These are phyloP conservation scores for Cydia splendana DNA, from an alignment of 1,140 invertebrate species.

Conservation along the genomic window DNA sequence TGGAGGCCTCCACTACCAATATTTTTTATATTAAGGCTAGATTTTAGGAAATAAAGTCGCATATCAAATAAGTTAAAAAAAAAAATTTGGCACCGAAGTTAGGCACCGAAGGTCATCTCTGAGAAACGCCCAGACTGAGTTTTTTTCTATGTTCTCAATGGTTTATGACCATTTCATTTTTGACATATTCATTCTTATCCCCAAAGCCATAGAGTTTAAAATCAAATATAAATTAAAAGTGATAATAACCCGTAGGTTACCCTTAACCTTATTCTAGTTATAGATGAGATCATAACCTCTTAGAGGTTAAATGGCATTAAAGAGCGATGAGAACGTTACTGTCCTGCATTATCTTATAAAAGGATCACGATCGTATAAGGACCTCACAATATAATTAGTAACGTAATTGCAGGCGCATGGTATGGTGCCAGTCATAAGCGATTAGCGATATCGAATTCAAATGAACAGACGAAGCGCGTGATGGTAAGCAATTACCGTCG, in stretches of 20 bases:
- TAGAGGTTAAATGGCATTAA: slow-evolving; percentile 1
- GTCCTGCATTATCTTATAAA: slow-evolving; percentile 48
- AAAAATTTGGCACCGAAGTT: too few relatives aligned
- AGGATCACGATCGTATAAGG: slow-evolving; percentile 46
- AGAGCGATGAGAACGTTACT: slow-evolving; percentile 23
- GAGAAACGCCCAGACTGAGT: too few relatives aligned
- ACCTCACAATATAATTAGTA: slow-evolving; percentile 57
- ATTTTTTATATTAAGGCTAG: too few relatives aligned
- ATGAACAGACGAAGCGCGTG: too few relatives aligned
- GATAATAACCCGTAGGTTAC: background rate
- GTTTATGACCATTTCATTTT: too few relatives aligned
- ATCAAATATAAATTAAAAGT: background rate
- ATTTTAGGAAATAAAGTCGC: too few relatives aligned
- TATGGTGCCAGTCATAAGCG: slow-evolving; percentile 33
- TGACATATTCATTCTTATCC: background rate
- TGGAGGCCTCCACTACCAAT: too few relatives aligned
- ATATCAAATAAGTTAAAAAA: too few relatives aligned
- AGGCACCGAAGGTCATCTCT: too few relatives aligned
- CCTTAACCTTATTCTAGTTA: background rate
- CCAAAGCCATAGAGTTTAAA: background rate
- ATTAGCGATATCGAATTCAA: background rate
- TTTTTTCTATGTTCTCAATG: too few relatives aligned
- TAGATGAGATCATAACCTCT: background rate
- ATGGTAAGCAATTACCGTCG: too few relatives aligned
- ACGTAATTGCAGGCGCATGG: slow-evolving; percentile 44